Evolutionary conservation across 2,888 invertebrate genomes (phyloP).

Genomic region (Cheilosia urbana): DNA sequence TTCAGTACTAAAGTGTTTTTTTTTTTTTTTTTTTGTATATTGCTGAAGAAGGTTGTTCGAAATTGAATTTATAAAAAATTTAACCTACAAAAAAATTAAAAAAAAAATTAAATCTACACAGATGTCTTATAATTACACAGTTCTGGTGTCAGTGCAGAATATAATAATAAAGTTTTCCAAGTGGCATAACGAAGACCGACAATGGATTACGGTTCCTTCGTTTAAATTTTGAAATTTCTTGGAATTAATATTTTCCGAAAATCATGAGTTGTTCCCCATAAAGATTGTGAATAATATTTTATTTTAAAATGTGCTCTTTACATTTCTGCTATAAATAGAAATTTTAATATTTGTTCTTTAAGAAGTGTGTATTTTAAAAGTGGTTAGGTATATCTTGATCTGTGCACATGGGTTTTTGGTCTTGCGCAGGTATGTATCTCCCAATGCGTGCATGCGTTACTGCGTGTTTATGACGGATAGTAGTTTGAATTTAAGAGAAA

Average conservation of each 20-base stretch:
- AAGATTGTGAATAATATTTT: too few relatives aligned
- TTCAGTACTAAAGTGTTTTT: not conserved
- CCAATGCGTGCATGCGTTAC: too few relatives aligned
- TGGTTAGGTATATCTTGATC: not conserved
- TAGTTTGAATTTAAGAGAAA: too few relatives aligned
- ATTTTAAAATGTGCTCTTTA: slow-evolving; percentile 39
- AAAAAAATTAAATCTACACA: not conserved
- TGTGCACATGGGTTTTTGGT: not conserved
- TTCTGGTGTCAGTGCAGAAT: not conserved
- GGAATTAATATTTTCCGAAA: not conserved
- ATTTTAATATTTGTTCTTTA: slow-evolving; percentile 29
- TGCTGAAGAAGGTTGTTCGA: not conserved
- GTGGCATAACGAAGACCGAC: slow-evolving; percentile 38
- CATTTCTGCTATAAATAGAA: slow-evolving; percentile 48
- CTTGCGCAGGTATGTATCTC: not conserved
- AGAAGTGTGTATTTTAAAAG: slow-evolving; percentile 39
- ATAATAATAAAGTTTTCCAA: not conserved
- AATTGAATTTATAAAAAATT: not conserved
- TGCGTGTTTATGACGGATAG: too few relatives aligned
- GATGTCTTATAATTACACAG: too few relatives aligned
- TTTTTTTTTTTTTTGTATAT: too few relatives aligned
- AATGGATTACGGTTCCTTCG: slow-evolving; percentile 62
- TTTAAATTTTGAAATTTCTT: not conserved
- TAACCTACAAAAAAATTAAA: not conserved
- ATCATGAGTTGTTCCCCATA: too few relatives aligned